Conservation (phyloP, 2,113 vertebrate genomes). For the Cromileptes altivelis region DNA sequence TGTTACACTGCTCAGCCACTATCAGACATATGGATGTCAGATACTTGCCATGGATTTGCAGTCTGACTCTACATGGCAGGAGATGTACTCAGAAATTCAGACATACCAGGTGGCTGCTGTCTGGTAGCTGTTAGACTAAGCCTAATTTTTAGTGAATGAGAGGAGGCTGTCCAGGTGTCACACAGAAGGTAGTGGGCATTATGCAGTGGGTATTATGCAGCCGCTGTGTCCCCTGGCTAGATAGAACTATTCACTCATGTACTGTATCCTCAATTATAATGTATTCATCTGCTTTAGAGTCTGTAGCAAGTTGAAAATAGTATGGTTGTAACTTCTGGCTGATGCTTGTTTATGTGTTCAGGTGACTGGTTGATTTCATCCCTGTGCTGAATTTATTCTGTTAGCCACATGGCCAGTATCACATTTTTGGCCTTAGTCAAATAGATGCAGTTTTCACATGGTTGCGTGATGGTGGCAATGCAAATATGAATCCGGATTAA, state of each 20-base stretch:
- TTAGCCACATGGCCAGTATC: background rate
- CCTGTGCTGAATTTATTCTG: background rate
- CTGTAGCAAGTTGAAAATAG: slow-evolving; percentile 7
- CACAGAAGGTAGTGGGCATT: background rate
- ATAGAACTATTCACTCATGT: slow-evolving; percentile 21
- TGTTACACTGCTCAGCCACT: background rate
- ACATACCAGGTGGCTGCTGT: slow-evolving; percentile 57
- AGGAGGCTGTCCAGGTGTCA: slow-evolving; percentile 41
- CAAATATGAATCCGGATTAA: slow-evolving; percentile 43
- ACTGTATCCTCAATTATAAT: slow-evolving; percentile 5
- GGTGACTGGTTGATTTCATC: background rate
- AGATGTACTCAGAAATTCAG: slow-evolving; percentile 42
- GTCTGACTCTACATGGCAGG: slow-evolving; percentile 43
- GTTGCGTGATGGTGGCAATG: slow-evolving; percentile 15
- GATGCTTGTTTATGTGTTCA: slow-evolving; percentile 9
- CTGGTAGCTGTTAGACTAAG: slow-evolving; percentile 31
- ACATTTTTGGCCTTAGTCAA: slow-evolving; percentile 3
- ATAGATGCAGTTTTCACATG: slow-evolving; percentile 39
- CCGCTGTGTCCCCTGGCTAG: slow-evolving; percentile 16
- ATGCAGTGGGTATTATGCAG: slow-evolving; percentile 18
- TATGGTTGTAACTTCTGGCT: background rate
- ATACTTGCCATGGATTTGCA: slow-evolving; percentile 6
- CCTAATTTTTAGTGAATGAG: slow-evolving; percentile 44
- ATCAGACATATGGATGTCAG: slow-evolving; percentile 39
- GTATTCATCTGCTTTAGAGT: background rate